Evolutionary conservation across 2,113 vertebrate genomes (phyloP), one percentile per base, ranked within the genome.

Genomic region (Chlorodrepanis virens): DNA sequence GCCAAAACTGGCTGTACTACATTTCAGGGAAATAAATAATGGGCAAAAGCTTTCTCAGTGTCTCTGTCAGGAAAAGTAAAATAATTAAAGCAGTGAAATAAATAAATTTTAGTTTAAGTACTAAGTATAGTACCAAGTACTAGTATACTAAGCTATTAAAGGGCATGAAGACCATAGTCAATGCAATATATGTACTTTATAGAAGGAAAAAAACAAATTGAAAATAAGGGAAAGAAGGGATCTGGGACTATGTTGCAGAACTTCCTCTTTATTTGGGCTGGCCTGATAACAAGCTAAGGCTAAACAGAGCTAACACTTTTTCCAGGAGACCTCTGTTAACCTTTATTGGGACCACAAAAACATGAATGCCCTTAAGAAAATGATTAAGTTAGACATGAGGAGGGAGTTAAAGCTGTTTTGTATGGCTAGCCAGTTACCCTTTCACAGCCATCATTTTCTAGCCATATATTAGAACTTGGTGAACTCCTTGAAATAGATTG

Each of bases 281-380:
- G 40, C 3, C 20, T 65, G 25, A 29, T 65, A 74, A 61, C 8
- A 83, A 50, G 23, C 12, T 74, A 74, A 45, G 52, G 56, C 50
- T 77, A 35, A 85, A 75, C 11, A 52, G 22, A 94, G 8, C 29
- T 40, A 77, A 49, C 33, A 50, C 33, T 42, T 89, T 80, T 42
- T 80, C 21, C 14, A 70, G 35, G 33, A 74, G 52, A 50, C 10
- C 5, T 89, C 45, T 60, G 10, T 75, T 93, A 93, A 82, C 52
- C 54, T 93, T 84, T 91, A 84, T 5, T 44, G 15, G 60, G 57
- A 71, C 19, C 65, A 72, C n/a, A 44, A 89, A 89, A 93, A 82
- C 47, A 82, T 9, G 49, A 85, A 7, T 93, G 49, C 31, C 81
- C 69, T 93, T 89, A 87, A 96, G 44, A 95, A 93, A 93, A 68